Evolutionary conservation across 2,888 invertebrate species (phyloP).

Genomic region (Phlogophora meticulosa): DNA sequence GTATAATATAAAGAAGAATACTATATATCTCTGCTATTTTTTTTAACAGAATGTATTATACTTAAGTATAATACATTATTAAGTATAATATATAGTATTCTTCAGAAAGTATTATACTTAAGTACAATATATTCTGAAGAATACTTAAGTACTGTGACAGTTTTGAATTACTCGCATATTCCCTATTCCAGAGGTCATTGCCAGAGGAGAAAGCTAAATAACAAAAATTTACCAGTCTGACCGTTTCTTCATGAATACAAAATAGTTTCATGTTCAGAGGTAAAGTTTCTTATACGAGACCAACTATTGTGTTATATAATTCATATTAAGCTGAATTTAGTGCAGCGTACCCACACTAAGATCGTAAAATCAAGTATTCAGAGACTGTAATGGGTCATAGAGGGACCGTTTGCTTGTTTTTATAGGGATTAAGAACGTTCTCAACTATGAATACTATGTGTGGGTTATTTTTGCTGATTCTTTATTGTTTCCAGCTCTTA

Average conservation of each 20-base stretch:
- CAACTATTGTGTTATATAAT: constrained; percentile 59
- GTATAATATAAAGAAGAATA: no score
- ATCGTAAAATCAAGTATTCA: constrained; percentile 71
- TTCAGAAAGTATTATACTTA: no score
- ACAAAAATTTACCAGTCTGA: not conserved
- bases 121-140: no score
- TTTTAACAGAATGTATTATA: no score
- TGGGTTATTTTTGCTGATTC: not conserved
- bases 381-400: constrained; percentile 49
- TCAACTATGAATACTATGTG: constrained; percentile 1
- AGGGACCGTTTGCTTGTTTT: constrained; percentile 42
- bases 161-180: no score
- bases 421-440: constrained; percentile 33
- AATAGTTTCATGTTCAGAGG: constrained; percentile 14
- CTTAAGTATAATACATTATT: no score
- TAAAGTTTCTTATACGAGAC: constrained; percentile 32
- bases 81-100: no score
- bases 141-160: no score
- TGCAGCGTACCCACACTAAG: constrained; percentile 53
- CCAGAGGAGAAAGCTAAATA: constrained; percentile 14
- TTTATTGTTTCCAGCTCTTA: not conserved
- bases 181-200: no score
- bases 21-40: no score
- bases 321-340: constrained; percentile 65
- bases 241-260: constrained; percentile 46